phyloP scores from a whole-genome alignment of 1,140 invertebrate genomes.

The Holcopasites calliopsidis region DNA sequence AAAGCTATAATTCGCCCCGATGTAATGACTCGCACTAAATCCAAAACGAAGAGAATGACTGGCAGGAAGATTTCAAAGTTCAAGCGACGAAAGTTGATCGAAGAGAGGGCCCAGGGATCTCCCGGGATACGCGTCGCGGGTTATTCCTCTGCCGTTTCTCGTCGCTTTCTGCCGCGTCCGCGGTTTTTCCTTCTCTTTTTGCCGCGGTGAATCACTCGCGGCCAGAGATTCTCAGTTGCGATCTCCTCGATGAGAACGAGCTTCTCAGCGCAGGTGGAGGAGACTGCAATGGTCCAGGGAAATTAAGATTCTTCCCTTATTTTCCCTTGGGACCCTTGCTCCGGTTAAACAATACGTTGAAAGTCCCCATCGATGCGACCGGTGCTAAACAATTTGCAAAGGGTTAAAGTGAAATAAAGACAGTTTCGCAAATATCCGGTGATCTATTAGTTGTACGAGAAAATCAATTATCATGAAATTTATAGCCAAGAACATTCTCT shows the following conservation, averaged over 20 bases:
- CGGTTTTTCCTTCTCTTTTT: constrained; percentile 51
- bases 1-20: too few species aligned
- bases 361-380: too few species aligned
- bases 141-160: constrained; percentile 26
- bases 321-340: too few species aligned
- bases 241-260: background rate
- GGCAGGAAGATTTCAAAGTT: background rate
- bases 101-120: constrained; percentile 7
- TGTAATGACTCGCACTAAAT: background rate
- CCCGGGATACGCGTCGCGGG: constrained; percentile 5
- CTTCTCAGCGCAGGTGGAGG: constrained; percentile 15
- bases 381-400: too few species aligned
- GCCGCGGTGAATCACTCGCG: constrained; percentile 54
- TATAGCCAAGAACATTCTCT: too few species aligned
- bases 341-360: too few species aligned
- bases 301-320: too few species aligned
- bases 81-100: background rate
- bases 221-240: constrained; percentile 59
- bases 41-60: background rate
- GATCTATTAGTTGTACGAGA: too few species aligned
- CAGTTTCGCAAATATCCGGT: too few species aligned
- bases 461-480: too few species aligned
- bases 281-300: too few species aligned
- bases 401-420: too few species aligned
- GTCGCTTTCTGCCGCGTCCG: background rate